Evolutionary conservation across 2,797 vertebrate genomes (phyloP).

Genomic region (Discoglossus pictus): DNA sequence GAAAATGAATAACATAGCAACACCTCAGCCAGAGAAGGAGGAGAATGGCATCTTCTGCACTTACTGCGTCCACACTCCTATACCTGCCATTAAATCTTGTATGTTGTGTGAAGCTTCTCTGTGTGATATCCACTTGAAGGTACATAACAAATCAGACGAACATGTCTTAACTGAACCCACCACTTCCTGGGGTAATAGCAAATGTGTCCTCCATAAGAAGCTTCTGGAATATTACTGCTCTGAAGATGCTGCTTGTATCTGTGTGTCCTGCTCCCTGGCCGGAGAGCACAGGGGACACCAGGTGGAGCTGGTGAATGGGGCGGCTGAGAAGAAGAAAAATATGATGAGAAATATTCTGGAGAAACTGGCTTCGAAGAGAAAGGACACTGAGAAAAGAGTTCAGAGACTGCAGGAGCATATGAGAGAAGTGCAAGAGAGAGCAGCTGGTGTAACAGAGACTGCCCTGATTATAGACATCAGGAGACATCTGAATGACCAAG

Average conservation of each 20-base stretch:
- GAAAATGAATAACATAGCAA: slow-evolving; percentile 69
- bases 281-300: slow-evolving; percentile 58
- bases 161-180: slow-evolving; percentile 62
- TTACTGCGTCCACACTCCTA: slow-evolving; percentile 61
- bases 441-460: neutral
- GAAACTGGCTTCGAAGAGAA: slow-evolving; percentile 54
- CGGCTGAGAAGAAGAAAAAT: slow-evolving; percentile 68
- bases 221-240: slow-evolving; percentile 71
- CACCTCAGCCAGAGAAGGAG: slow-evolving; percentile 47
- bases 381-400: neutral
- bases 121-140: slow-evolving; percentile 66
- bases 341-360: slow-evolving; percentile 60
- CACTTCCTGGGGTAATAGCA: slow-evolving; percentile 36
- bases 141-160: slow-evolving; percentile 61
- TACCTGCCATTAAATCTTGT: slow-evolving; percentile 66
- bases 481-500: slow-evolving; percentile 5
- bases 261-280: slow-evolving; percentile 28
- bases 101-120: slow-evolving; percentile 70
- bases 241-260: slow-evolving; percentile 63
- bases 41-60: slow-evolving; percentile 56
- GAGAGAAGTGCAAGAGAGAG: slow-evolving; percentile 13
- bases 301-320: slow-evolving; percentile 66
- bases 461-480: slow-evolving; percentile 20
- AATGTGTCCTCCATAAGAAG: slow-evolving; percentile 60
- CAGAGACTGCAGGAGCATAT: slow-evolving; percentile 10